Conservation (phyloP, 2,113 vertebrate genomes). For the Odobenus rosmarus region DNA sequence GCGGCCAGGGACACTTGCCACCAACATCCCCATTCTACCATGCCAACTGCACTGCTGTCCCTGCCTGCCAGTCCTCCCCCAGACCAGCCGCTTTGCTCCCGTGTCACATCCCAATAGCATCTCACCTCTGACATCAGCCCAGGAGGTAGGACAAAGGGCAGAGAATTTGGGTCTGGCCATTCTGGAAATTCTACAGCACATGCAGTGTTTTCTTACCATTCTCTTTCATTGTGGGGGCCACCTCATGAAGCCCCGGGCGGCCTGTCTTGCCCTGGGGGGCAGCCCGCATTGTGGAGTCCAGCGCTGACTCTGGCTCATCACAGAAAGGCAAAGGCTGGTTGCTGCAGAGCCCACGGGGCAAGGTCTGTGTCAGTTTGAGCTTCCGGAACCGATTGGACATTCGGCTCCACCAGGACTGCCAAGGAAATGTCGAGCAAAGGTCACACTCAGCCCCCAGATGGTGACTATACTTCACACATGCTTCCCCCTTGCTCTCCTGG, state of each 20-base stretch:
- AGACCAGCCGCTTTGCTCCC: neutral
- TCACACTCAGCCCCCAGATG: neutral
- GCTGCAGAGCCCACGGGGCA: constrained; percentile 93
- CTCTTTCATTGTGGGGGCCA: constrained; percentile 85
- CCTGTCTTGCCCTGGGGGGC: constrained; percentile 79
- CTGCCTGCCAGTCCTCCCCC: neutral
- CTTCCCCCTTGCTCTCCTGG: neutral
- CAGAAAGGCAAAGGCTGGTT: constrained; percentile 93
- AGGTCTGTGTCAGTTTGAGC: constrained; percentile 95
- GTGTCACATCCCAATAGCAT: neutral
- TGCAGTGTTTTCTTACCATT: constrained; percentile 83
- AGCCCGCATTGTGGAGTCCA: constrained; percentile 94
- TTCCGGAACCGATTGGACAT: constrained; percentile 98
- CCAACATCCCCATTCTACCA: neutral
- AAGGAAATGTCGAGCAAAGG: constrained; percentile 45
- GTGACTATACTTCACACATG: too few species aligned
- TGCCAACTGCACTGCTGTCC: rapidly evolving
- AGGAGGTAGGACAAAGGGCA: neutral
- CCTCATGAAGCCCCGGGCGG: constrained; percentile 75
- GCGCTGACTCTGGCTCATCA: constrained; percentile 86
- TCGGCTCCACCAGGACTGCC: constrained; percentile 98
- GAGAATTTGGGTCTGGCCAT: neutral
- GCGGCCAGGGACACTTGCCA: neutral
- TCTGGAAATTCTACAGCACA: neutral
- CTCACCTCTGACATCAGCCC: neutral